Evolutionary conservation across 2,888 invertebrate genomes (phyloP).

Genomic region (Drosophila birchii): DNA sequence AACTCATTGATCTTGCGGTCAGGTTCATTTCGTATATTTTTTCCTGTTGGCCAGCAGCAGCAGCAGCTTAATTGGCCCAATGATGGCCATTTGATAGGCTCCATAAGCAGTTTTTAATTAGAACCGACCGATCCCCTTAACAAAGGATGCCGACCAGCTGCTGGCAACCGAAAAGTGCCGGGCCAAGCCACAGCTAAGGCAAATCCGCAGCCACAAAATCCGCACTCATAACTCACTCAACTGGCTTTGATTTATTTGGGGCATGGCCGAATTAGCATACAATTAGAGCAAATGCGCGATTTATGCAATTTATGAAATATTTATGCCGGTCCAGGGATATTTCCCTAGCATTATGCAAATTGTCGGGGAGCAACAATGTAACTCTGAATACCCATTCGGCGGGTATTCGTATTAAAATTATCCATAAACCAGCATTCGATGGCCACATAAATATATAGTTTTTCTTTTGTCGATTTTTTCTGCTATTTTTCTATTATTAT

Average conservation of each 20-base stretch:
- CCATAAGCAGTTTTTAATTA: constrained; percentile 65
- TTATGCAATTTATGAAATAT: constrained; percentile 64
- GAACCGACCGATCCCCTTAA: constrained; percentile 39
- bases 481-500: constrained; percentile 40
- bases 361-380: constrained; percentile 37
- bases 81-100: constrained; percentile 56
- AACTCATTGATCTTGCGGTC: constrained; percentile 64
- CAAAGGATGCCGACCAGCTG: constrained; percentile 65
- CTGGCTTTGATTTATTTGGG: constrained; percentile 67
- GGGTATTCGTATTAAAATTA: constrained; percentile 30
- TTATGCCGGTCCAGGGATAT: constrained; percentile 46
- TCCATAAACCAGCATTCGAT: constrained; percentile 33
- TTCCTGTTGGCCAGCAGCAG: constrained; percentile 33
- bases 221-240: constrained; percentile 65
- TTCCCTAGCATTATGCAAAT: constrained; percentile 64
- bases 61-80: constrained; percentile 57
- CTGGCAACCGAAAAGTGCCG: constrained; percentile 1
- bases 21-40: constrained; percentile 49
- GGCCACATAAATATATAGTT: constrained; percentile 38
- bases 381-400: constrained; percentile 16
- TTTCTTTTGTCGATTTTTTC: constrained; percentile 23
- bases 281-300: constrained; percentile 66
- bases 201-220: constrained; percentile 10
- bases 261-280: constrained; percentile 68
- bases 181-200: not conserved